phyloP scores from a whole-genome alignment of 1,140 invertebrate species.

The Manduca sexta region DNA sequence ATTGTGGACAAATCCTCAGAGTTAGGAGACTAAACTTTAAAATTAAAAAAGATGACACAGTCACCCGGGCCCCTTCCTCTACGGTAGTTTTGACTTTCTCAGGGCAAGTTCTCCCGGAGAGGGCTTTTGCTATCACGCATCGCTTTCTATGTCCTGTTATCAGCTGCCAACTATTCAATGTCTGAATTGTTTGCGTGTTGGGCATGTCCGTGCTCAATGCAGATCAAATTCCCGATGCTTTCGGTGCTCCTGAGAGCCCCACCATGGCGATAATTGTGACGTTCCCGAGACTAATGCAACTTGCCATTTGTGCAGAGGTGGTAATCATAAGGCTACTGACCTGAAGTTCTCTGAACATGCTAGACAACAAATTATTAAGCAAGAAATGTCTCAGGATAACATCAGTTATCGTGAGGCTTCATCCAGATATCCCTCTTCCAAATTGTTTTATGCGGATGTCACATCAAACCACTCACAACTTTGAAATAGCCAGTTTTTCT shows the following conservation, averaged over 20 bases:
- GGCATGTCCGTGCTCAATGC: constrained; percentile 5
- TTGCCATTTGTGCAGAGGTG: background rate
- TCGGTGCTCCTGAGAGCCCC: background rate
- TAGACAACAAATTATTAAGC: background rate
- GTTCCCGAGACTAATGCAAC: background rate
- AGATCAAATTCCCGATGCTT: constrained; percentile 6
- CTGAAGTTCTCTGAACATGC: background rate
- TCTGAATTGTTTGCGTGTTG: constrained; percentile 7
- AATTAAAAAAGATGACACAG: background rate
- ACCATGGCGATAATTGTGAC: background rate
- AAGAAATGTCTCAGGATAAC: background rate
- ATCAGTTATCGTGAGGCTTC: background rate
- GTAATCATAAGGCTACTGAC: background rate
- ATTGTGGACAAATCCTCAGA: background rate
- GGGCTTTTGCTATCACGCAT: background rate
- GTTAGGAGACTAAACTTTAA: background rate
- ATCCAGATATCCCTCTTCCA: background rate
- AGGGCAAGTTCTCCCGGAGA: constrained; percentile 4
- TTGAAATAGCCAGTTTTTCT: too few species aligned
- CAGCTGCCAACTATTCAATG: constrained; percentile 4
- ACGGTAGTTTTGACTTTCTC: constrained; percentile 4
- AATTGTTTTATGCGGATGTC: background rate
- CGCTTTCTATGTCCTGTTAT: constrained; percentile 1
- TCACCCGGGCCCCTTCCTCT: background rate
- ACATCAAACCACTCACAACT: too few species aligned